Evolutionary conservation across 2,888 invertebrate species (phyloP), one percentile per base, ranked within the genome.

Genomic region (Tubulanus polymorphus): DNA sequence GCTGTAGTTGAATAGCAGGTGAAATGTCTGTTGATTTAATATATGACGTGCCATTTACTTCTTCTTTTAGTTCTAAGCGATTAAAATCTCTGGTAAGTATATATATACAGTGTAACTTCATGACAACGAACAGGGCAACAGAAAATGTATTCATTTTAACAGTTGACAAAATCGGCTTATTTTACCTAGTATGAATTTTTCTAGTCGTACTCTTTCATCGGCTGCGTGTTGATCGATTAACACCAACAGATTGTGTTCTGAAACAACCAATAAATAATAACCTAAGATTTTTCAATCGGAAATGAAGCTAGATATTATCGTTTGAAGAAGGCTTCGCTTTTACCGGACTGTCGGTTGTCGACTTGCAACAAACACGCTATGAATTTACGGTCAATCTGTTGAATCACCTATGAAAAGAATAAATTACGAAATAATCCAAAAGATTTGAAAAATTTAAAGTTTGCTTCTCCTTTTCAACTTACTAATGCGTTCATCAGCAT

Each of bases 151-250:
- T n/a, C n/a, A n/a, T n/a, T n/a, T n/a, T n/a, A n/a, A n/a, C n/a
- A n/a, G n/a, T n/a, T n/a, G n/a, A n/a, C n/a, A n/a, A n/a, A n/a
- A n/a, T n/a, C n/a, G n/a, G n/a, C n/a, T n/a, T n/a, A n/a, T n/a
- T n/a, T 41, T 60, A 75, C 76, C 74, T 68, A 64, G 55, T 12
- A 86, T 80, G 57, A 90, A 83, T 55, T 81, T 79, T 79, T 93
- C 92, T 47, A 92, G 81, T 59, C 87, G 82, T 59, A 92, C 85
- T 73, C 93, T 83, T 80, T 93, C 93, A 76, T 91, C 87, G 28
- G 88, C 88, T 41, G 92, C 92, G 80, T 93, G 93, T 78, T 92
- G 93, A 80, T 93, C 93, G 75, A 92, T 63, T 48, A 77, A 53
- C 20, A 75, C 68, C 32, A 78, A 29, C 55, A 75, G 53, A 32